Percentiles rank a stretch among this genome's conserved stretches.
Evolutionary conservation across 2,888 invertebrate genomes (phyloP).

Genomic region (Heliconius hortense): DNA sequence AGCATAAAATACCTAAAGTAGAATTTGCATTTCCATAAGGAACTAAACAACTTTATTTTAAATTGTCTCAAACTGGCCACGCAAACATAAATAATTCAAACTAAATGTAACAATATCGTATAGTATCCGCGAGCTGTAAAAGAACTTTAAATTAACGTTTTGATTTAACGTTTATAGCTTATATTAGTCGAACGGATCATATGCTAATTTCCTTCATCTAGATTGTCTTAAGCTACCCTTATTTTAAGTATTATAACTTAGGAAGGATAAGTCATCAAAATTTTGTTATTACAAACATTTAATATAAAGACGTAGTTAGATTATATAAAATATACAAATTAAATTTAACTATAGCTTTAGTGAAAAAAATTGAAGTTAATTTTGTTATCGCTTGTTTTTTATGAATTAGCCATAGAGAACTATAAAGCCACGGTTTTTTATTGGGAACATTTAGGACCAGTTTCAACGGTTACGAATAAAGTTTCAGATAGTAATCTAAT

Average conservation of each 20-base stretch:
- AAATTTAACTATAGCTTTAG: background rate
- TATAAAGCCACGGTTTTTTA: too few species aligned
- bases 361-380: too few species aligned
- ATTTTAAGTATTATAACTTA: constrained; percentile 36
- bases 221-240: constrained; percentile 40
- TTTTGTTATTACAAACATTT: constrained; percentile 33
- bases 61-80: background rate
- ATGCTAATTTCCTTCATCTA: constrained; percentile 48
- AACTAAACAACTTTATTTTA: background rate
- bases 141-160: constrained; percentile 37
- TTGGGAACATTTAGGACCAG: too few species aligned
- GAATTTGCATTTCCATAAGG: too few species aligned
- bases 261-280: constrained; percentile 33
- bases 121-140: constrained; percentile 40
- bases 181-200: constrained; percentile 49
- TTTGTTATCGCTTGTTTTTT: too few species aligned
- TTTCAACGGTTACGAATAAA: too few species aligned
- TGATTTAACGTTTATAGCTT: constrained; percentile 48
- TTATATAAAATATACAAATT: background rate
- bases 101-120: constrained; percentile 31
- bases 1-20: too few species aligned
- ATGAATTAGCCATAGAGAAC: too few species aligned
- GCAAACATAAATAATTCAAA: background rate
- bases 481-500: too few species aligned
- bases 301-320: constrained; percentile 18